A percentile compares a stretch with the other conserved stretches of the same genome.
Evolutionary conservation across 2,113 vertebrate species (phyloP).

Genomic region (Daboia siamensis): DNA sequence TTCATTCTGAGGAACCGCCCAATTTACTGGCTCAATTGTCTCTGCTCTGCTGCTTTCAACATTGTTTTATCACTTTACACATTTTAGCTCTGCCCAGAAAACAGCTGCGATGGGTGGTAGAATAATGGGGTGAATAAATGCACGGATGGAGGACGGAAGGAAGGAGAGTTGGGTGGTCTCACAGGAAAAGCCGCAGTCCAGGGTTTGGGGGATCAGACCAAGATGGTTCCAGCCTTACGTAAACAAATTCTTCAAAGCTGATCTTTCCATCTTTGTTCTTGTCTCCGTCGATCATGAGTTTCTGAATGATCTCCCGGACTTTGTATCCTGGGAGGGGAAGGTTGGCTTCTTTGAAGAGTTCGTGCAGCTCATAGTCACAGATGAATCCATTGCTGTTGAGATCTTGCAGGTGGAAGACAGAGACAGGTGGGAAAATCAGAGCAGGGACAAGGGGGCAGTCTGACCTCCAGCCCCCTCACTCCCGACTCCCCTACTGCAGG

Average conservation of each 20-base stretch:
- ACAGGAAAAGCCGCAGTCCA: background rate
- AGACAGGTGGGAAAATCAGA: background rate
- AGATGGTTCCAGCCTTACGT: conserved; percentile 73
- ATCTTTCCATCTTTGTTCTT: conserved; percentile 85
- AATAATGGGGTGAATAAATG: background rate
- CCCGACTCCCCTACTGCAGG: background rate
- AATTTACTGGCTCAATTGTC: background rate
- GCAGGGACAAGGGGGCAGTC: background rate
- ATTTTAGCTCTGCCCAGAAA: background rate
- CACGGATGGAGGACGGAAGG: background rate
- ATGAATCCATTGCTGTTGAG: conserved; percentile 86
- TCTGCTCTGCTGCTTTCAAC: background rate
- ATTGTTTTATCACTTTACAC: background rate
- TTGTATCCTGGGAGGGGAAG: conserved; percentile 83
- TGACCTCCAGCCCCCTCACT: background rate
- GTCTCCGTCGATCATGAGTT: conserved; percentile 82
- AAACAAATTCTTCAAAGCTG: conserved; percentile 85
- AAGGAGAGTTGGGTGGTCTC: background rate
- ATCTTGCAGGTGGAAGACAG: conserved; percentile 67
- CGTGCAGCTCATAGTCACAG: conserved; percentile 78
- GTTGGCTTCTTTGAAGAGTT: conserved; percentile 85
- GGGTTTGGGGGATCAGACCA: background rate
- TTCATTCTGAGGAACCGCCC: background rate
- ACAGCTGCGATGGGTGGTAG: background rate
- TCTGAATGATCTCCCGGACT: conserved; percentile 86